Evolutionary conservation across 2,797 vertebrate species (phyloP), one percentile per base, ranked within the genome.

Genomic region (Eurystomus glaucurus): DNA sequence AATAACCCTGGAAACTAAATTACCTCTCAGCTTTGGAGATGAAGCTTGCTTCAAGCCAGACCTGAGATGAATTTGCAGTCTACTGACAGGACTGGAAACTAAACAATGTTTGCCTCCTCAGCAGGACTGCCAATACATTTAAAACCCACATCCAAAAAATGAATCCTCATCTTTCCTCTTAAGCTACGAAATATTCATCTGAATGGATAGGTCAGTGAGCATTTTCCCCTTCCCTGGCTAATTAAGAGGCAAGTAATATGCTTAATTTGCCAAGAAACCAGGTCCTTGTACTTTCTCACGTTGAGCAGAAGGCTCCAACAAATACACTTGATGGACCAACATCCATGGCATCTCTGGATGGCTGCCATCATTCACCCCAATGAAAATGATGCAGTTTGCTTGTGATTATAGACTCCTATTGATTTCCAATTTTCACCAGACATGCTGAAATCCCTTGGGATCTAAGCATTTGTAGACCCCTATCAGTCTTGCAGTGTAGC

Each of bases 381-480:
- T 94, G 98, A 98, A 99, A 99, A 98, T 93, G 98, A 98, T 94
- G 97, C 95, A 52, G 81, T 98, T 98, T 98, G 96, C 95, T 98
- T 96, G 95, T 23, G 96, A 99, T 99, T 98, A 99, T 98, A 99
- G 98, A 98, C 97, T 97, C 96, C 84, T 98, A 99, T 99, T 98
- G 99, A 99, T 99, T 99, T 98, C 98, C 97, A 98, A 71, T 99
- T 98, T 98, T 98, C 96, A 97, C 97, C 96, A 98, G 97, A 93
- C 96, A 61, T 96, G 97, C 97, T 98, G 31, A 28, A 91, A 94
- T 98, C 98, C 96, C 94, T 86, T 93, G 98, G 97, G 98, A 97
- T 98, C 97, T 96, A 64, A 81, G 91, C 41, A 74, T 97, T 96
- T 97, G 91, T 97, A 98, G 98, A 97, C 98, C 98, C 96, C 97